Conservation (phyloP, 2,888 invertebrate genomes). For the Tachina grossa region DNA sequence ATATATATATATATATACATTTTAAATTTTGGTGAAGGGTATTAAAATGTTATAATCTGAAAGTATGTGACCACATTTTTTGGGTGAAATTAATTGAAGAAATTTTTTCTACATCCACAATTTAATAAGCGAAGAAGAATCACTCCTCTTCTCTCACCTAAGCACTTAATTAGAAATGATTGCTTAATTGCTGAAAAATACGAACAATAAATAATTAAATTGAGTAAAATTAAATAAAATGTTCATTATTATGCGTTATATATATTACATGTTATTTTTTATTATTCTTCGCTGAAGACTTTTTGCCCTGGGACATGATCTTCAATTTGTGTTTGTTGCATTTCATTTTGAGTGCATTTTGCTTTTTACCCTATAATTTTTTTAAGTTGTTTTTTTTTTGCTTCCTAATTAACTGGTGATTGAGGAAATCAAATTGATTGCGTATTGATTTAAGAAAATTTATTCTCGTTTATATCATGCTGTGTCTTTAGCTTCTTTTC, state of each 20-base stretch:
- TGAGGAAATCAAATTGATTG: constrained; percentile 79
- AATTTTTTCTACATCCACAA: too few relatives aligned
- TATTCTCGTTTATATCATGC: constrained; percentile 67
- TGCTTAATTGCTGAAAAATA: too few relatives aligned
- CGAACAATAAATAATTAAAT: too few relatives aligned
- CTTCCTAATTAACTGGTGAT: constrained; percentile 78
- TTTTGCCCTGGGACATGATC: neutral
- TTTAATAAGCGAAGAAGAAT: too few relatives aligned
- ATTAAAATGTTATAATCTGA: too few relatives aligned
- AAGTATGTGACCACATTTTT: too few relatives aligned
- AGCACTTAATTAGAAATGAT: too few relatives aligned
- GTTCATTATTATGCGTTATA: neutral
- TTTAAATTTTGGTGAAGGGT: too few relatives aligned
- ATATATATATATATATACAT: too few relatives aligned
- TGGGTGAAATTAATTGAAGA: too few relatives aligned
- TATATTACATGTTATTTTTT: neutral
- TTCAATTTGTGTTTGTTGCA: neutral
- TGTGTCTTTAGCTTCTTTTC: constrained; percentile 62
- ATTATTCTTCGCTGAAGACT: neutral
- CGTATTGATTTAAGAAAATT: constrained; percentile 69
- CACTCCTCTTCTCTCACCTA: too few relatives aligned
- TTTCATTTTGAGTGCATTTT: neutral
- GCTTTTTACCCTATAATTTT: neutral
- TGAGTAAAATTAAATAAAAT: neutral
- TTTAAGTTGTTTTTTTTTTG: neutral